Conservation (phyloP, 1,140 invertebrate genomes). For the Drosophila bifasciata region DNA sequence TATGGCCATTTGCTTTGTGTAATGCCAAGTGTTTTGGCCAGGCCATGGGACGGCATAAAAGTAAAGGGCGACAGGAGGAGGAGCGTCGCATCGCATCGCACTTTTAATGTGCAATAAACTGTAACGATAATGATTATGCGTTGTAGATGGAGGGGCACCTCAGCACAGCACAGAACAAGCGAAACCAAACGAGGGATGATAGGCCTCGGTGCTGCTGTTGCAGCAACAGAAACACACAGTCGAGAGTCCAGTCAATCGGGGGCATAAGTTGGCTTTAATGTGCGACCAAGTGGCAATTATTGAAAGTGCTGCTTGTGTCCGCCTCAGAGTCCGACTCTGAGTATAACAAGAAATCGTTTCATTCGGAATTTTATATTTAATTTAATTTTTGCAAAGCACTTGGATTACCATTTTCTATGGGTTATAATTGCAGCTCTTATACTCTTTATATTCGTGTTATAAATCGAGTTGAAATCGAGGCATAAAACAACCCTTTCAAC, state of each 20-base stretch:
- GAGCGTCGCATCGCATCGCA: slow-evolving; percentile 64
- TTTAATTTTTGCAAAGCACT: slow-evolving; percentile 62
- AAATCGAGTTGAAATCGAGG: too few species aligned
- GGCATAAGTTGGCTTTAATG: slow-evolving; percentile 78
- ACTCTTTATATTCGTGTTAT: too few species aligned
- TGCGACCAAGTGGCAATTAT: slow-evolving; percentile 80
- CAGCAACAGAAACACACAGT: slow-evolving; percentile 23
- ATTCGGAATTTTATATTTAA: slow-evolving; percentile 73
- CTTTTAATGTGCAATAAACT: slow-evolving; percentile 80
- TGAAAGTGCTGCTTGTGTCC: slow-evolving; percentile 65
- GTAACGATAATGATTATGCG: slow-evolving; percentile 81
- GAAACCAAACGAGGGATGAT: slow-evolving; percentile 13
- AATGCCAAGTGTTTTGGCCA: slow-evolving; percentile 68
- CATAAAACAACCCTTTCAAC: too few species aligned
- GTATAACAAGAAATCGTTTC: slow-evolving; percentile 60
- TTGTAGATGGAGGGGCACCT: slow-evolving; percentile 42
- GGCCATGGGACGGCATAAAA: slow-evolving; percentile 54
- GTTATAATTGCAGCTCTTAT: not conserved
- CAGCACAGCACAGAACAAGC: too few species aligned
- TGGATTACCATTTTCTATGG: slow-evolving; percentile 5
- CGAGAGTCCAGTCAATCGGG: slow-evolving; percentile 55
- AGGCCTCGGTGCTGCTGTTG: slow-evolving; percentile 23
- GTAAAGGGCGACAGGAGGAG: slow-evolving; percentile 53
- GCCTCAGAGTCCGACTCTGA: slow-evolving; percentile 18
- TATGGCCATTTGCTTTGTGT: slow-evolving; percentile 79